phyloP scores from a whole-genome alignment of 2,113 vertebrate species.

The Hemiprocne comata region DNA sequence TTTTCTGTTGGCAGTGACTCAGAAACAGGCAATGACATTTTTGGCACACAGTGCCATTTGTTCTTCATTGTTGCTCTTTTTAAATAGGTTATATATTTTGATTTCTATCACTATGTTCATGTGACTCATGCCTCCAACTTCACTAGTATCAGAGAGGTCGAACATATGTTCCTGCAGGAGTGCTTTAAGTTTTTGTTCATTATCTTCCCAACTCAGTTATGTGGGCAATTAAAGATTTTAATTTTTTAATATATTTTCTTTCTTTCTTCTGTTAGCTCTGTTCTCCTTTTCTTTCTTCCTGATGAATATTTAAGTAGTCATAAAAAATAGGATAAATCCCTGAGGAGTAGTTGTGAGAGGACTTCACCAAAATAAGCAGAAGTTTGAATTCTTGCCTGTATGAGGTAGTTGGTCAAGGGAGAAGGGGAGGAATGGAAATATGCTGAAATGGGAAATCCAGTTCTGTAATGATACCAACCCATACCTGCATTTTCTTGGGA shows the following conservation, averaged over 20 bases:
- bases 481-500: neutral
- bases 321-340: neutral
- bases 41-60: neutral
- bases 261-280: neutral
- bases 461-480: neutral
- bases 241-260: neutral
- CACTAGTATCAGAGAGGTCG: neutral
- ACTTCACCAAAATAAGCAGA: neutral
- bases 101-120: neutral
- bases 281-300: neutral
- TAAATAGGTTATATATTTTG: slow-evolving; percentile 2
- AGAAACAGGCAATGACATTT: slow-evolving; percentile 17
- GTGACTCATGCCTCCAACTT: slow-evolving; percentile 22
- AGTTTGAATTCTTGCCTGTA: neutral
- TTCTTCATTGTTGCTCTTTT: slow-evolving; percentile 1
- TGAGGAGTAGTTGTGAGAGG: neutral
- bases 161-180: neutral
- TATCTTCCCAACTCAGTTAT: neutral
- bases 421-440: neutral
- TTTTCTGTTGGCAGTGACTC: slow-evolving; percentile 44
- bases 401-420: neutral
- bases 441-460: neutral
- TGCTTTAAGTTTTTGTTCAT: neutral
- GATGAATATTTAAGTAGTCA: neutral
- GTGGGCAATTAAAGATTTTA: neutral